Base-by-base conservation (phyloP, 2,888 invertebrate genomes). In the Pheosia gnoma region DNA sequence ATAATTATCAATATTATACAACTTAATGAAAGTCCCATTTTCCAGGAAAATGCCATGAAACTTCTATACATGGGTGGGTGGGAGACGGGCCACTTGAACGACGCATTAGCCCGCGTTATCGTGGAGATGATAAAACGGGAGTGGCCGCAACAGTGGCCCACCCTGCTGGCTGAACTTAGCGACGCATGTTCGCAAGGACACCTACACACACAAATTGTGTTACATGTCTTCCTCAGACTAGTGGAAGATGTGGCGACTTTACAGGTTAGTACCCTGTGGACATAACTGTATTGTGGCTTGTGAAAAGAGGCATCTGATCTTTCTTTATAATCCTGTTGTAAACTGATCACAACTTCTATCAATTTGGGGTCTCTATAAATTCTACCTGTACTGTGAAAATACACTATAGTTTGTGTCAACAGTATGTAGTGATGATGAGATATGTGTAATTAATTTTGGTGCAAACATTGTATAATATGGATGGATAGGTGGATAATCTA, bases 81-180 rank as follows among this genome's bases (percentile, higher is more conserved):
- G 78, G 94, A 97, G 37, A 95, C 96, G 57, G 95, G 95, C 10
- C 97, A 97, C 79, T 95, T 98, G 75, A 97, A 98, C 86, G 97
- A 98, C 85, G 98, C 97, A 1, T 86, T 97, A 4, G 97, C 98
- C 11, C 95, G 98, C 57, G 97, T 98, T n/a, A 96, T 99, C 60
- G 99, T 99, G 0, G 99, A 99, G 91, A 98, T 99, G 96, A 97
- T 98, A 60, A 99, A 99, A 83, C 94, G 99, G 9, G 99, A 99
- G 85, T 99, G 99, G 99, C 99, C 99, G 0, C 99, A 99, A 83
- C 97, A 98, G 71, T 99, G 99, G 99, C 97, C 98, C 0, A 96
- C 97, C 0, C 87, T 99, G 45, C 87, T 99, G 43, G 94, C 95
- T 0, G 98, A 98, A 85, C 94, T 99, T 2, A 97, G 97, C 64